Evolutionary conservation across 2,797 vertebrate genomes (phyloP), one percentile per base, ranked within the genome.

Genomic region (Cephalopachus bancanus): DNA sequence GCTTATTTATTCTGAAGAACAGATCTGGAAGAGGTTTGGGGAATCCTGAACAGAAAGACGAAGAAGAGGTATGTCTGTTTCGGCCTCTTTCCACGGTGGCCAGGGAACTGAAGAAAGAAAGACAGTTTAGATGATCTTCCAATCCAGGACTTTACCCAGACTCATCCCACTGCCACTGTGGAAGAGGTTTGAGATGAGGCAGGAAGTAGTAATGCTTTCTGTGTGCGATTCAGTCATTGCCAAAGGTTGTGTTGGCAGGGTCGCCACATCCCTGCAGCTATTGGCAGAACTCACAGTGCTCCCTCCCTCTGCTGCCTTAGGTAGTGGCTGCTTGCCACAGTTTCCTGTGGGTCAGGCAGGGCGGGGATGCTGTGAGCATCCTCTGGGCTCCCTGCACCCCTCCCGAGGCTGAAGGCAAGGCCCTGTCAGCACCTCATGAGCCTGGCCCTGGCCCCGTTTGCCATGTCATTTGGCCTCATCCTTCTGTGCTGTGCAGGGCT

Each of bases 261-360:
- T 51, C 1, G 0, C 76, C 7, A 12, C 8, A 1, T 60, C 62
- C 4, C 60, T 10, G 3, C 0, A 0, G 67, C 53, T n/a, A 2
- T 8, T 65, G 65, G 67, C 80, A 49, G 49, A 89, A 37, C 76
- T 86, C 5, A 8, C 20, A 17, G 75, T 51, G 16, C 62, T 16
- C 51, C 22, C 26, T 33, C 92, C 33, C 67, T 44, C 10, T 0
- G 0, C 67, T 72, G 37, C 22, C 78, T 20, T 28, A 37, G 28
- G 44, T 14, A 14, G 10, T 72, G 89, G 83, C 55, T 2, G 14
- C 49, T 19, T 28, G 60, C 91, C 86, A 84, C 33, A 7, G 28
- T 67, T 59, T 55, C 65, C 20, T 5, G 85, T 62, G 87, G 71
- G 17, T 0, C 0, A 64, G 69, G 57, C 72, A 72, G 14, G 55